Evolutionary conservation across 2,888 invertebrate species (phyloP).

Genomic region (Chrysolina oricalcia): DNA sequence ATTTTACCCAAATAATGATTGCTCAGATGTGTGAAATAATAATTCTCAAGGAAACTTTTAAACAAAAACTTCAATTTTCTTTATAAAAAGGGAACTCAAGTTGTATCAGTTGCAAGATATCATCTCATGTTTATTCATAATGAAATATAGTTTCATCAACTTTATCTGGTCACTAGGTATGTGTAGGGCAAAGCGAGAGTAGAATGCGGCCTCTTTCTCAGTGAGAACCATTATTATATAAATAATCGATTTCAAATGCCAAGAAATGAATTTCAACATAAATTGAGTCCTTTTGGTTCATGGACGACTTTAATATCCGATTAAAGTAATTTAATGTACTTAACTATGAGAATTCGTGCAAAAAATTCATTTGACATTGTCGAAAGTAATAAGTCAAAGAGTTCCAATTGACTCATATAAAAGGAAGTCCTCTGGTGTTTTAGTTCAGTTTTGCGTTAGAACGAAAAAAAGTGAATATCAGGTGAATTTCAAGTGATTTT

Average conservation of each 20-base stretch:
- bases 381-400: slow-evolving; percentile 37
- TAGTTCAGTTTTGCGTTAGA: slow-evolving; percentile 25
- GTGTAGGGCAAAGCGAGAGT: background rate
- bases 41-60: no score
- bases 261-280: slow-evolving; percentile 17
- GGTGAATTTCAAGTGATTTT: no score
- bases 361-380: slow-evolving; percentile 59
- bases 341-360: slow-evolving; percentile 56
- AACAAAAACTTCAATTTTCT: no score
- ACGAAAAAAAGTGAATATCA: background rate
- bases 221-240: background rate
- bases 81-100: no score
- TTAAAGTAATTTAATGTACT: slow-evolving; percentile 48
- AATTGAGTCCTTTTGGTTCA: slow-evolving; percentile 42
- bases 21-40: no score
- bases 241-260: slow-evolving; percentile 20
- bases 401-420: slow-evolving; percentile 44
- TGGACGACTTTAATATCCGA: slow-evolving; percentile 44
- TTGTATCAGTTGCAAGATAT: no score
- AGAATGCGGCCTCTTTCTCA: background rate
- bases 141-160: no score
- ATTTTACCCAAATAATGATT: no score
- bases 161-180: background rate
- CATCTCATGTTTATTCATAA: no score
- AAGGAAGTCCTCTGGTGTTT: slow-evolving; percentile 35